Evolutionary conservation across 2,113 vertebrate genomes (phyloP).

Genomic region (Ictidomys tridecemlineatus): DNA sequence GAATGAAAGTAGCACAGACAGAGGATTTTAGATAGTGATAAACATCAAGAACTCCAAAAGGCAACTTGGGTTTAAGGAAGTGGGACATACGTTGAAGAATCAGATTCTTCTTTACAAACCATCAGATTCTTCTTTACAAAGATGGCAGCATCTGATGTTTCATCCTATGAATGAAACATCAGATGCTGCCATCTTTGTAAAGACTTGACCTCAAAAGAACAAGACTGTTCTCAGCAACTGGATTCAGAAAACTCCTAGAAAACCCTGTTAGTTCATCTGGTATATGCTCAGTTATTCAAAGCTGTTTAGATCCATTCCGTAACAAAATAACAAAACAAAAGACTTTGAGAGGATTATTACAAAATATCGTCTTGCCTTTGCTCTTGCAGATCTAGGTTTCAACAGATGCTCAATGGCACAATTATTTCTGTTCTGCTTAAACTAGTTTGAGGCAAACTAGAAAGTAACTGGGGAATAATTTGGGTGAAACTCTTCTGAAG

Average conservation of each 20-base stretch:
- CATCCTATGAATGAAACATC: not conserved
- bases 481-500: not conserved
- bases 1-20: not conserved
- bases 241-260: not conserved
- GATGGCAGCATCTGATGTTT: too few relatives aligned
- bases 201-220: not conserved
- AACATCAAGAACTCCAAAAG: not conserved
- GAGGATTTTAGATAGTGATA: slow-evolving; percentile 23
- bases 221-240: not conserved
- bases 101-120: not conserved
- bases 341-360: slow-evolving; percentile 7
- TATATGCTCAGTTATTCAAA: not conserved
- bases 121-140: not conserved
- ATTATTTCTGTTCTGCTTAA: not conserved
- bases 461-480: not conserved
- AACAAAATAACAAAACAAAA: not conserved
- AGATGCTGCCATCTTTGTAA: not conserved
- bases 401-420: not conserved
- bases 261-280: not conserved
- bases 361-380: not conserved
- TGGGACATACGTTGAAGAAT: not conserved
- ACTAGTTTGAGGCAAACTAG: not conserved
- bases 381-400: not conserved
- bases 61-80: not conserved
- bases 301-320: not conserved